Evolutionary conservation across 2,113 vertebrate species (phyloP).

Genomic region (Salvelinus fontinalis): DNA sequence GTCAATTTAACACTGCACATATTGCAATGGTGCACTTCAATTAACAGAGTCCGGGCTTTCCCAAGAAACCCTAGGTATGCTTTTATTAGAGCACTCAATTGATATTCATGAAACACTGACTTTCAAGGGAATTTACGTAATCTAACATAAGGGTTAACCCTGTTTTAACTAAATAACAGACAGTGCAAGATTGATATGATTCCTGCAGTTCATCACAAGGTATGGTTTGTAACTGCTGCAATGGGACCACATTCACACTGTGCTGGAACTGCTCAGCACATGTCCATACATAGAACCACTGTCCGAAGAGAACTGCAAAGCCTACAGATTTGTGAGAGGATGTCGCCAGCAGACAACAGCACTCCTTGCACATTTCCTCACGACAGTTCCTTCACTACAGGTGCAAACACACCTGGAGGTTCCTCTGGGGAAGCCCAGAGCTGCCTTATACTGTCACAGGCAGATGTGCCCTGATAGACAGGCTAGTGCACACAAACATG

Average conservation of each 20-base stretch:
- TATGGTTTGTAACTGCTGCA: background rate
- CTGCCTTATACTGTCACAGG: constrained; percentile 64
- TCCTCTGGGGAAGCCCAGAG: constrained; percentile 58
- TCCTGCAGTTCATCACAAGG: background rate
- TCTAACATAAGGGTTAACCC: constrained; percentile 30
- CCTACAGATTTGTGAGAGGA: background rate
- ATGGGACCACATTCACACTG: background rate
- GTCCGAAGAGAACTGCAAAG: background rate
- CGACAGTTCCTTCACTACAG: constrained; percentile 55
- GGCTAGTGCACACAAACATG: constrained; percentile 53
- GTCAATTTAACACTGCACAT: constrained; percentile 54
- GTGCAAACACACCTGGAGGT: constrained; percentile 73
- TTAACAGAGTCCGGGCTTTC: constrained; percentile 57
- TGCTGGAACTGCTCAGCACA: background rate
- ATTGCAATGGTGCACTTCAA: constrained; percentile 62
- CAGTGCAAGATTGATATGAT: too few relatives aligned
- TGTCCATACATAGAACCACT: background rate
- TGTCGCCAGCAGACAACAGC: constrained; percentile 62
- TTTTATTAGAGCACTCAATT: constrained; percentile 53
- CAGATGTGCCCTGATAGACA: constrained; percentile 65
- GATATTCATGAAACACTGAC: constrained; percentile 52
- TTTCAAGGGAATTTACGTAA: constrained; percentile 38
- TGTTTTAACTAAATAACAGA: too few relatives aligned
- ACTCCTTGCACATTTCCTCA: constrained; percentile 57
- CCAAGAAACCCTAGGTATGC: constrained; percentile 55